Percentiles rank a stretch among this genome's conserved stretches.
Evolutionary conservation across 2,888 invertebrate species (phyloP).

Genomic region (Synergus itoensis): DNA sequence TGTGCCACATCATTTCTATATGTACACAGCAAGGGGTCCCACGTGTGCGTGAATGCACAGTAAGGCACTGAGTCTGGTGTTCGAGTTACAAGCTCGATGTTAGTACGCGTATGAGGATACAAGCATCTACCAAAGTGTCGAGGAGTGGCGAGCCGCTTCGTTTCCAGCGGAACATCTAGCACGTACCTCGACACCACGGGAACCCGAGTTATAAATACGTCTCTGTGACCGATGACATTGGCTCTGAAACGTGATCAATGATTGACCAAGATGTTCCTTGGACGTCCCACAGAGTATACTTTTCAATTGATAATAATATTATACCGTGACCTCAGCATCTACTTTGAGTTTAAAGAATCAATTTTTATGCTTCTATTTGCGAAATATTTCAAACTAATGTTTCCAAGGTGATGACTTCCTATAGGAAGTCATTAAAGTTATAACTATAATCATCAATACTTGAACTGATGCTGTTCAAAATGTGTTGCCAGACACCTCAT

Average conservation of each 20-base stretch:
- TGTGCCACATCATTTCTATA: conserved; percentile 53
- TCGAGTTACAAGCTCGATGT: conserved; percentile 33
- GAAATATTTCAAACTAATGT: conserved; percentile 48
- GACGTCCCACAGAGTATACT: neutral
- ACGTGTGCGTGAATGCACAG: conserved; percentile 16
- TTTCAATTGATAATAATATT: neutral
- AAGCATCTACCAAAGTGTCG: conserved; percentile 31
- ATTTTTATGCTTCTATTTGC: neutral
- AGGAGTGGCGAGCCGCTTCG: conserved; percentile 26
- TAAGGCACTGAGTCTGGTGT: conserved; percentile 14
- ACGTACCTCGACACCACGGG: conserved; percentile 41
- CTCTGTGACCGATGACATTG: conserved; percentile 39
- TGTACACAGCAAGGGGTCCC: conserved; percentile 42
- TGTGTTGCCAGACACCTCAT: too few species aligned
- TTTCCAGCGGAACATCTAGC: conserved; percentile 33
- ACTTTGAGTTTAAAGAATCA: neutral
- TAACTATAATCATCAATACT: neutral
- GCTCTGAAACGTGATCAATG: conserved; percentile 42
- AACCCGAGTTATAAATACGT: conserved; percentile 41
- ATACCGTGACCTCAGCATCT: neutral
- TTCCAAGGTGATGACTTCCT: conserved; percentile 3
- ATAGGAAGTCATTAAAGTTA: too few species aligned
- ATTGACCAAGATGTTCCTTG: conserved; percentile 26
- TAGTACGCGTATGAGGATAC: conserved; percentile 28
- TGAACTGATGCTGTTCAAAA: too few species aligned